Evolutionary conservation across 1,140 invertebrate species (phyloP).

Genomic region (Asobara japonica): DNA sequence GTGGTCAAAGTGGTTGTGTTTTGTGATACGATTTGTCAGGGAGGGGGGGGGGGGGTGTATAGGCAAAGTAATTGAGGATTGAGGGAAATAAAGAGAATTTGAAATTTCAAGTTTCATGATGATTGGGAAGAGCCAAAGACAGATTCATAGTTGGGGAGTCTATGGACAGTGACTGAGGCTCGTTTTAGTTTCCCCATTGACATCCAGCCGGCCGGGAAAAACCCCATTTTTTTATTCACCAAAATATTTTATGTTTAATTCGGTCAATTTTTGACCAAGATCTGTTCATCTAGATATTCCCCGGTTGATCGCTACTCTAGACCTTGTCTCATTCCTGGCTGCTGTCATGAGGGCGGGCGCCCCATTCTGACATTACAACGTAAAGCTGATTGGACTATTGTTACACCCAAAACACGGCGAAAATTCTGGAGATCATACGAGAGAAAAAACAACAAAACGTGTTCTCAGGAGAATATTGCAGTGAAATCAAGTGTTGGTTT

Average conservation of each 20-base stretch:
- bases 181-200: conserved; percentile 27
- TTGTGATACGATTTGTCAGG: not conserved
- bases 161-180: conserved; percentile 38
- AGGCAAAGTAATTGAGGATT: too few relatives aligned
- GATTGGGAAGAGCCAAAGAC: conserved; percentile 30
- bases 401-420: too few relatives aligned
- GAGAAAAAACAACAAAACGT: not conserved
- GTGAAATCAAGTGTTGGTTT: not conserved
- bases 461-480: too few relatives aligned
- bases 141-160: conserved; percentile 34
- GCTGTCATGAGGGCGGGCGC: not conserved
- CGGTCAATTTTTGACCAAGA: not conserved
- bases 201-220: conserved; percentile 30
- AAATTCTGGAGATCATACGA: too few relatives aligned
- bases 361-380: not conserved
- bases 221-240: conserved; percentile 3
- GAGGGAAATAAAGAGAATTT: conserved; percentile 20
- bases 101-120: too few relatives aligned
- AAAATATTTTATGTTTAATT: not conserved
- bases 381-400: not conserved
- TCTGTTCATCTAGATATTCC: too few relatives aligned
- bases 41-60: too few relatives aligned
- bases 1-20: not conserved
- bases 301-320: not conserved
- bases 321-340: not conserved